Percentiles rank a stretch among this genome's conserved stretches.
These are phyloP conservation scores for Gryllus bimaculatus DNA, from an alignment of 1,140 invertebrate species.

Conservation along the genomic window DNA sequence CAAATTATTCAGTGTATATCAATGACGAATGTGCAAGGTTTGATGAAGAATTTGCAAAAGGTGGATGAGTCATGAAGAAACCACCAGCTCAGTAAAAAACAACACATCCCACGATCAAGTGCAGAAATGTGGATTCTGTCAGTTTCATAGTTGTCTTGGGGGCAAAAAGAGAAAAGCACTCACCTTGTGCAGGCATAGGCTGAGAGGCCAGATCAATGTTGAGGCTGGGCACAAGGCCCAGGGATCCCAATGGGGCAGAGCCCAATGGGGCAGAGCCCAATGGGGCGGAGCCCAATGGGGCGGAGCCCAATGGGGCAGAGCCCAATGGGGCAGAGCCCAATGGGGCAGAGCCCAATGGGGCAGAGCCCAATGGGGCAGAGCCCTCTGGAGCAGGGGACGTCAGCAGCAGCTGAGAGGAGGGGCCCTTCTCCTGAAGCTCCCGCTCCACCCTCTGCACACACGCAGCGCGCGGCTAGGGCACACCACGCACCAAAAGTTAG, in stretches of 20 bases:
- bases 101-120: no score
- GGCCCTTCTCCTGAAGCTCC: conserved; percentile 57
- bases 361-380: conserved; percentile 17
- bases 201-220: conserved; percentile 31
- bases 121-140: no score
- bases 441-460: conserved; percentile 54
- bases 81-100: no score
- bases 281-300: conserved; percentile 19
- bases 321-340: conserved; percentile 9
- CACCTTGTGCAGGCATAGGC: conserved; percentile 11
- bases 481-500: neutral
- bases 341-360: conserved; percentile 16
- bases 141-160: no score
- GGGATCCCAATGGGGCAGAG: conserved; percentile 23
- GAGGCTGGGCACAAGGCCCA: conserved; percentile 31
- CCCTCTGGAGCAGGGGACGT: conserved; percentile 19
- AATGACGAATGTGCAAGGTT: no score
- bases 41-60: no score
- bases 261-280: conserved; percentile 13
- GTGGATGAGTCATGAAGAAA: no score
- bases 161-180: no score
- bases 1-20: no score
- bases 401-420: conserved; percentile 39
- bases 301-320: conserved; percentile 18
- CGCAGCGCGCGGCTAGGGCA: neutral